A percentile compares a stretch with the other conserved stretches of the same genome.
phyloP scores from a whole-genome alignment of 2,888 invertebrate species.

The Trichogramma dendrolimi region DNA sequence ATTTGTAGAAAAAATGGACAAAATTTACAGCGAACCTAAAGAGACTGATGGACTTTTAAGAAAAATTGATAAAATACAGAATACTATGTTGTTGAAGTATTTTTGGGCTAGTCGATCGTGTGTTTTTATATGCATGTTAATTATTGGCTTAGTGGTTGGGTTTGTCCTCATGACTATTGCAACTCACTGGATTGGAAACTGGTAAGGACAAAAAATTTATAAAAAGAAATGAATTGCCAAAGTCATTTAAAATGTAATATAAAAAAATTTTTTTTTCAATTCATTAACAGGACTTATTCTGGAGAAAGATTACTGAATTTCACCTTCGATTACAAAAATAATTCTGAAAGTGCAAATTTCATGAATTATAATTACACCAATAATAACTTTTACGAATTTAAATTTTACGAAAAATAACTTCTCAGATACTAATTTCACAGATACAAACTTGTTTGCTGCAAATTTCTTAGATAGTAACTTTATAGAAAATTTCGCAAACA shows the following conservation, averaged over 20 bases:
- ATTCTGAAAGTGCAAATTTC: too few relatives aligned
- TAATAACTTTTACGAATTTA: too few relatives aligned
- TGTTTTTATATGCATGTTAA: constrained; percentile 56
- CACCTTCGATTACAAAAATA: background rate
- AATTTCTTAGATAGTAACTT: too few relatives aligned
- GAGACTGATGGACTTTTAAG: constrained; percentile 62
- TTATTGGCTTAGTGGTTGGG: constrained; percentile 58
- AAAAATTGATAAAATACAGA: constrained; percentile 56
- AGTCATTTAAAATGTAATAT: too few relatives aligned
- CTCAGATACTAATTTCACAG: too few relatives aligned
- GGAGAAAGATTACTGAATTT: constrained; percentile 51
- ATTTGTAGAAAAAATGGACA: constrained; percentile 26
- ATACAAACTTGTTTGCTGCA: too few relatives aligned
- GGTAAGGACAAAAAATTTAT: constrained; percentile 55
- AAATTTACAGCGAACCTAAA: constrained; percentile 53
- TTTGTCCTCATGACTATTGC: constrained; percentile 66
- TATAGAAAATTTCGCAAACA: too few relatives aligned
- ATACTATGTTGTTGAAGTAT: constrained; percentile 64
- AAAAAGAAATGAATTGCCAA: background rate
- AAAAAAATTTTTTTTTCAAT: background rate
- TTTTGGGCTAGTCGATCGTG: constrained; percentile 65
- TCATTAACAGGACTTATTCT: constrained; percentile 22
- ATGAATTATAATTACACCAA: too few relatives aligned
- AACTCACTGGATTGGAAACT: constrained; percentile 74
- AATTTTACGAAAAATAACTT: too few relatives aligned